Base-by-base conservation (phyloP, 2,797 vertebrate genomes). In the Arnoldichthys spilopterus region DNA sequence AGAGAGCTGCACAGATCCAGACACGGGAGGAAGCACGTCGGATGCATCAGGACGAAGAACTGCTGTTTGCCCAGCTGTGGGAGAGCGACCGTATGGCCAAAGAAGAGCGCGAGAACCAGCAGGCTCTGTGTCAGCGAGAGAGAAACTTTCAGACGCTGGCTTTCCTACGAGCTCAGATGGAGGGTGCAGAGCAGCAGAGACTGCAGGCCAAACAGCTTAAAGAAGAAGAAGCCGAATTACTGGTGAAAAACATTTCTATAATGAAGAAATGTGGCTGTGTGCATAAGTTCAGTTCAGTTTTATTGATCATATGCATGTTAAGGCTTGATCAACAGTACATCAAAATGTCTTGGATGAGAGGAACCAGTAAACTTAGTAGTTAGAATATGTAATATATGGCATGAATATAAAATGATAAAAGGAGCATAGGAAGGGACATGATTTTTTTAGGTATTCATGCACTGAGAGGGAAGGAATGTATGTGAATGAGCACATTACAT, bases 81-180 rank as follows among this genome's bases (percentile, higher is more conserved):
- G 92, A 95, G 67, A 91, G 90, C 6, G 96, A 97, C 0, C 83
- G 89, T 0, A 26, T 84, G 62, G 95, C 94, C 16, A 96, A 96
- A 84, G 94, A 94, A 26, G 88, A 91, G 45, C 87, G 85, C 0
- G 92, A 89, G 26, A 83, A 6, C 0, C 22, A 64, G 53, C 82
- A 89, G 3, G 56, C 16, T 0, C 86, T 82, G 86, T 84, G 72
- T 2, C 87, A 53, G 28, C 82, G 34, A 0, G 79, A 85, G 30
- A 87, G 78, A 18, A 80, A 88, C 28, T 64, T 8, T 9, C 84
- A 92, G 40, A 88, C 88, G 28, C 56, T 85, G 74, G 73, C 83
- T 0, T 77, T 56, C 28, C 93, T 95, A 1, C 62, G 76, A 0
- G 76, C 74, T 0, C 97, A 98, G 92, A 87, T 93, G 66, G 91